phyloP scores from a whole-genome alignment of 2,797 vertebrate species.

The Chaunax sp. region DNA sequence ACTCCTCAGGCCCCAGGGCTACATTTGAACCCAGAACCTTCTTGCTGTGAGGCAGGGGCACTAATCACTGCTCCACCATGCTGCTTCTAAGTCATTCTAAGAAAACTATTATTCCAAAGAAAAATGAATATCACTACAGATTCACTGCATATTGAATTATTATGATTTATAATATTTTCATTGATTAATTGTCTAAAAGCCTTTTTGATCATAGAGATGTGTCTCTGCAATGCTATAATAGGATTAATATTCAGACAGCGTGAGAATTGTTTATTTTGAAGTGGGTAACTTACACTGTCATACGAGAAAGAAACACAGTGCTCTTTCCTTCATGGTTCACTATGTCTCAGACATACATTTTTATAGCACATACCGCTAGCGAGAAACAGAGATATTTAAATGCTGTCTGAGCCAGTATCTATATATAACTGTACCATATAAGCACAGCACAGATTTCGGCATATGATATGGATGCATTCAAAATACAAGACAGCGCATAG shows the following conservation, averaged over 20 bases:
- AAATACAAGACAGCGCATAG: background rate
- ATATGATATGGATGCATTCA: background rate
- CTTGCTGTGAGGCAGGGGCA: no score
- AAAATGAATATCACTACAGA: background rate
- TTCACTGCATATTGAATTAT: background rate
- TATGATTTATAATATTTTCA: background rate
- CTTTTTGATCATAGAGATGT: conserved; percentile 25
- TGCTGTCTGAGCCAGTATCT: background rate
- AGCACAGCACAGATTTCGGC: background rate
- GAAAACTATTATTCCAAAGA: no score
- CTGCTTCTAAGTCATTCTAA: no score
- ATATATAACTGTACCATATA: background rate
- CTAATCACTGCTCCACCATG: no score
- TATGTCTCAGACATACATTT: background rate
- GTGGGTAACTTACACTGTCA: conserved; percentile 51
- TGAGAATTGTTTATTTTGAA: conserved; percentile 29
- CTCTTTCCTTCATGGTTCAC: conserved; percentile 24
- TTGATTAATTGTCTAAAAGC: background rate
- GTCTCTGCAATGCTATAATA: conserved; percentile 11
- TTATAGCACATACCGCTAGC: background rate
- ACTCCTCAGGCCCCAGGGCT: no score
- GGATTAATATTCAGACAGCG: conserved; percentile 27
- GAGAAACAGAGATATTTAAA: conserved; percentile 4
- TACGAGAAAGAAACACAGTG: conserved; percentile 33
- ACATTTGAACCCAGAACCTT: no score